Evolutionary conservation across 1,140 invertebrate genomes (phyloP), one percentile per base, ranked within the genome.

Genomic region (Dinoponera quadriceps): DNA sequence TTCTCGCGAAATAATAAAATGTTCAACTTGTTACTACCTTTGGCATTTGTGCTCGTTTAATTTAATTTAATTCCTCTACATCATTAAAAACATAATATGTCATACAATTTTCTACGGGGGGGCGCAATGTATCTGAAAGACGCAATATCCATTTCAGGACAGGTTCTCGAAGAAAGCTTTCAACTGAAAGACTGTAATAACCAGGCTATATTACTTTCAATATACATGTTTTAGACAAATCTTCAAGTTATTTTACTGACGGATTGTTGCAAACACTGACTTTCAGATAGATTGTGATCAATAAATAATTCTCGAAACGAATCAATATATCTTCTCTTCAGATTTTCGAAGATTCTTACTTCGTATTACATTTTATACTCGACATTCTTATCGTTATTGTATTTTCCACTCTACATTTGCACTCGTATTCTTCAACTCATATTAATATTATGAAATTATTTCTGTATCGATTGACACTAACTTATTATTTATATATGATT

Each of bases 261-360:
- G 3, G 14, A 51, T 63, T n/a, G 18, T 5, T 27, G 49, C 14
- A 60, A 74, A 75, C 16, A 0, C n/a, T 49, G n/a, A 20, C 25
- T 51, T 33, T 77, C 74, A 25, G 20, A 66, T 66, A 77, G 18
- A 66, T 77, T 27, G 27, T 27, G 62, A 20, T 48, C 25, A 22
- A 25, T 66, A 9, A 75, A 65, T 75, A 51, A 65, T 51, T 51
- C 44, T n/a, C n/a, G n/a, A 75, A 11, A 66, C 20, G 54, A 33
- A 55, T 66, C 54, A 77, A 38, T 33, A 25, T 38, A n/a, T 14
- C 38, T 7, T 20, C 25, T 49, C 38, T 54, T 33, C 33, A 63
- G 13, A 48, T 75, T 75, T 75, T 33, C 44, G 22, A 77, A 77
- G 20, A 51, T 66, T 20, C 59, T 63, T 33, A 77, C 22, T 27